These are phyloP conservation scores for Acleris literana DNA, from an alignment of 2,888 invertebrate genomes.

Conservation along the genomic window DNA sequence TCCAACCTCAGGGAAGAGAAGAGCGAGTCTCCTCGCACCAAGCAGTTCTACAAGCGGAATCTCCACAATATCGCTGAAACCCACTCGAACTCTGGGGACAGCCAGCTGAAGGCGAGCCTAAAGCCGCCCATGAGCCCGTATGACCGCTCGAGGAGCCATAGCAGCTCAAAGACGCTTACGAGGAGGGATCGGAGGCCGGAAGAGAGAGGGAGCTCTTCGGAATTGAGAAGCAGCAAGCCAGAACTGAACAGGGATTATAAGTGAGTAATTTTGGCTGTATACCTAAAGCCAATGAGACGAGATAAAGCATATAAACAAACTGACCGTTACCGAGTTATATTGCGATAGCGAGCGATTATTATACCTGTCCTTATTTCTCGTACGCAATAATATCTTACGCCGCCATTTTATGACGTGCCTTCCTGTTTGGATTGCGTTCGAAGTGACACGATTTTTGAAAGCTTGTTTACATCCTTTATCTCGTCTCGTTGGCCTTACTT, in stretches of 20 bases:
- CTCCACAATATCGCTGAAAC: slow-evolving; percentile 84
- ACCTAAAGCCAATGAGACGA: too few species aligned
- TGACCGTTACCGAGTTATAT: too few species aligned
- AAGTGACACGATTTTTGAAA: too few species aligned
- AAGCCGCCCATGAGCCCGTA: slow-evolving; percentile 78
- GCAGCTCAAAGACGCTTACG: slow-evolving; percentile 75
- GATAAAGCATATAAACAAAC: too few species aligned
- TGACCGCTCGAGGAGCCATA: slow-evolving; percentile 74
- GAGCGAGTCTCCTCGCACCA: slow-evolving; percentile 60
- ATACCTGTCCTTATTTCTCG: too few species aligned
- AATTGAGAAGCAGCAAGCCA: slow-evolving; percentile 70
- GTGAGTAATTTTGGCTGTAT: slow-evolving; percentile 52
- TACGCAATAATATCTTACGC: too few species aligned
- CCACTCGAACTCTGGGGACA: slow-evolving; percentile 75
- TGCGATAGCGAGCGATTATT: too few species aligned
- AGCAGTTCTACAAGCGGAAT: slow-evolving; percentile 73
- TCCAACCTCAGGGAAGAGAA: slow-evolving; percentile 69
- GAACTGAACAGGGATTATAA: slow-evolving; percentile 69
- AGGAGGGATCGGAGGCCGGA: slow-evolving; percentile 46
- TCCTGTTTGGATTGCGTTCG: too few species aligned
- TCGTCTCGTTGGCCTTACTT: too few species aligned
- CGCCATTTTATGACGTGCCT: too few species aligned
- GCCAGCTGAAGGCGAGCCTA: slow-evolving; percentile 58
- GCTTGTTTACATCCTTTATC: too few species aligned
- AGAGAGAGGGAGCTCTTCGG: slow-evolving; percentile 58